A percentile compares a stretch with the other conserved stretches of the same genome.
Evolutionary conservation across 2,797 vertebrate genomes (phyloP).

Genomic region (Pseudochirops corinnae): DNA sequence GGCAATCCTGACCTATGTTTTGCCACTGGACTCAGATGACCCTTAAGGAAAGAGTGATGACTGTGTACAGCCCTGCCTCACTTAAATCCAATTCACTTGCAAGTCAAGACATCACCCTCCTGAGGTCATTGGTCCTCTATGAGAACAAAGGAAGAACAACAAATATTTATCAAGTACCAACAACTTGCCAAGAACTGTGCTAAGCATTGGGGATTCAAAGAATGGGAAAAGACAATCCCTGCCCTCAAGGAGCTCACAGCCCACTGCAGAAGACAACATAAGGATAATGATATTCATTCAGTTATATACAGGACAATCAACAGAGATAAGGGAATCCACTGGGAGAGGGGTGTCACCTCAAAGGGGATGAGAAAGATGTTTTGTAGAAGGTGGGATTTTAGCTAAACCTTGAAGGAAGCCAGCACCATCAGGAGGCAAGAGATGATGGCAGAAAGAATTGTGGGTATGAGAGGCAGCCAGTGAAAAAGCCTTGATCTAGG

Average conservation of each 20-base stretch:
- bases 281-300: background rate
- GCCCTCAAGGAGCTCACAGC: background rate
- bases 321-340: background rate
- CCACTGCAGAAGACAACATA: background rate
- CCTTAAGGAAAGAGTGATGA: background rate
- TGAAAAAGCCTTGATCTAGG: background rate
- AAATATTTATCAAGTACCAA: background rate
- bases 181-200: background rate
- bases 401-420: background rate
- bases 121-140: background rate
- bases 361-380: background rate
- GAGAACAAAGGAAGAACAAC: background rate
- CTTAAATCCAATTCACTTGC: background rate
- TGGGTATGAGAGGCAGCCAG: too few species aligned
- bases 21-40: background rate
- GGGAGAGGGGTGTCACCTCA: background rate
- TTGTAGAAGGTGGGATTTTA: background rate
- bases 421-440: background rate
- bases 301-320: background rate
- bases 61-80: background rate
- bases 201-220: background rate
- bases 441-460: background rate
- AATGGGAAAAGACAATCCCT: background rate
- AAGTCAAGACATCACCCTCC: background rate
- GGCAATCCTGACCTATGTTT: background rate